Base-by-base conservation (phyloP, 2,113 vertebrate species). In the Daubentonia madagascariensis region DNA sequence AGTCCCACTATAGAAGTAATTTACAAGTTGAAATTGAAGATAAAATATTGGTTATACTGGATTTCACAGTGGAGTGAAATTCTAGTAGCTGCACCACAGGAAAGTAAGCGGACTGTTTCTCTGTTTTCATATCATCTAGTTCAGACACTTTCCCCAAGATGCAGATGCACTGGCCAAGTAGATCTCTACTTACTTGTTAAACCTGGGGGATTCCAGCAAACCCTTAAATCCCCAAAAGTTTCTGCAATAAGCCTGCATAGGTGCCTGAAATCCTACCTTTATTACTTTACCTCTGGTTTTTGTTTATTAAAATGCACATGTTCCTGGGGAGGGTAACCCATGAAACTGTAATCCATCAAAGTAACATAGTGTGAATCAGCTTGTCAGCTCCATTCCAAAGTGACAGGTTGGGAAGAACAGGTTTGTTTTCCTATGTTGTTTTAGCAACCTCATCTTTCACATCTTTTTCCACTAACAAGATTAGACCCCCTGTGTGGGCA, bases 11-110 rank as follows among this genome's bases (percentile, higher is more conserved):
- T n/a, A 94, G 54, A 96, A 95, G 35, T 96, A 81, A 96, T 97
- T 97, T 98, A 76, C 65, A 95, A 94, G 92, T 87, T 92, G 40
- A 97, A 97, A 96, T 91, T 97, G 76, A 96, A 97, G 96, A 97
- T 95, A 52, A 95, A 95, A 94, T 63, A 76, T 79, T 81, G 50
- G 20, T 75, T 86, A 79, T 57, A 40, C 32, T 93, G 59, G 45
- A 90, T 98, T 97, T 94, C 92, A 96, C 65, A 75, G 54, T 68
- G 25, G 11, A 85, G 35, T 61, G 40, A 78, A 85, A 85, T 85
- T 87, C 20, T 61, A 57, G 63, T 32, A 83, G 40, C 30, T 70
- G 43, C 87, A 75, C 50, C 28, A 85, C 4, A 48, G 40, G 59
- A 85, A 75, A 93, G 37, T 85, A 80, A 94, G 65, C n/a, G n/a